phyloP scores from a whole-genome alignment of 2,888 invertebrate species.

The Rhingia campestris region DNA sequence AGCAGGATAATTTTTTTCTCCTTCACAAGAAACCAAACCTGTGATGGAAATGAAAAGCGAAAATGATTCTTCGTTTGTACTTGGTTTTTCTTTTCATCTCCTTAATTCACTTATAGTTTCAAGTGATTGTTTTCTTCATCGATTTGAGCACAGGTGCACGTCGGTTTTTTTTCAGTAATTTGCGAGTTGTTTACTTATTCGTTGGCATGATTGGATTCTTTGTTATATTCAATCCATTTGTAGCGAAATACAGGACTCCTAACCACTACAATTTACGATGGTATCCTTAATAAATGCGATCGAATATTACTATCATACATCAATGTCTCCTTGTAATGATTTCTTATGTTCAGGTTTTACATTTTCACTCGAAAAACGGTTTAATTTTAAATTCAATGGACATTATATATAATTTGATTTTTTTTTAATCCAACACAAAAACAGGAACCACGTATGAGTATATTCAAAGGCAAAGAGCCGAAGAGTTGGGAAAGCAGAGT shows the following conservation, averaged over 20 bases:
- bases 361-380: slow-evolving; percentile 2
- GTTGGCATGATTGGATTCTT: slow-evolving; percentile 25
- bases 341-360: not conserved
- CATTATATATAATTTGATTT: slow-evolving; percentile 7
- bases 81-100: slow-evolving; percentile 63
- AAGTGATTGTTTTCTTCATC: slow-evolving; percentile 45
- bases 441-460: slow-evolving; percentile 43
- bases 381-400: not conserved
- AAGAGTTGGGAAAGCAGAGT: slow-evolving; percentile 37
- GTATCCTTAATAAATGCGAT: slow-evolving; percentile 30
- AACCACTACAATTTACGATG: slow-evolving; percentile 10
- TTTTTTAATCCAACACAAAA: slow-evolving; percentile 15
- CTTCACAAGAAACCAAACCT: slow-evolving; percentile 13
- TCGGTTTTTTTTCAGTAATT: slow-evolving; percentile 2
- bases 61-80: slow-evolving; percentile 44
- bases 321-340: slow-evolving; percentile 48
- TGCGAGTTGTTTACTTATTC: slow-evolving; percentile 64
- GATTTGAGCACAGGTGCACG: slow-evolving; percentile 57
- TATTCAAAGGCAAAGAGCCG: slow-evolving; percentile 57
- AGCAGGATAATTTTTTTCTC: slow-evolving; percentile 41
- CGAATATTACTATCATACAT: slow-evolving; percentile 54
- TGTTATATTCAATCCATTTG: slow-evolving; percentile 6
- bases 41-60: slow-evolving; percentile 61
- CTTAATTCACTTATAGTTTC: slow-evolving; percentile 72
- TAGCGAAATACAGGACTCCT: not conserved